These are phyloP conservation scores for Clarias fuscus DNA, from an alignment of 2,797 vertebrate genomes.

Conservation along the genomic window DNA sequence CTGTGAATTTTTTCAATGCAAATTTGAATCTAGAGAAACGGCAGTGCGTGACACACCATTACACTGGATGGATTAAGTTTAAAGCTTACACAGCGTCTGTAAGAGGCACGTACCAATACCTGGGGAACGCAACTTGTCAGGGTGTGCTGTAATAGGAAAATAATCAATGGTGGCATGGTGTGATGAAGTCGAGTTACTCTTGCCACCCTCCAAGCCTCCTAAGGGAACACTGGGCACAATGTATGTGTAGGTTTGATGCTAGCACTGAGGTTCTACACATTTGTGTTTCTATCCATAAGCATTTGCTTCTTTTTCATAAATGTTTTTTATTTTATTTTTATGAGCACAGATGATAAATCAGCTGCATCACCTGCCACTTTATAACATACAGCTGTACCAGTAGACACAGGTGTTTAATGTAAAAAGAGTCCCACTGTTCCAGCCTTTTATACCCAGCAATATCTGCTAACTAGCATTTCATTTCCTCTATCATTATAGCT, in stretches of 20 bases:
- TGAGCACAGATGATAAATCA: background rate
- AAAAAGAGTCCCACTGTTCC: background rate
- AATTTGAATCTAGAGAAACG: background rate
- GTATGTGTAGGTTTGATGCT: background rate
- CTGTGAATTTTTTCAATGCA: slow-evolving; percentile 25
- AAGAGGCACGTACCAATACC: background rate
- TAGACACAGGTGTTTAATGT: slow-evolving; percentile 6
- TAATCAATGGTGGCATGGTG: background rate
- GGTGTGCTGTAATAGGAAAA: background rate
- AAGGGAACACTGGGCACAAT: background rate
- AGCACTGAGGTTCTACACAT: background rate
- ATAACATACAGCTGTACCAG: background rate
- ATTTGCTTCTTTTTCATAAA: background rate
- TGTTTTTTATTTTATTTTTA: background rate
- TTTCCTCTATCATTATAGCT: background rate
- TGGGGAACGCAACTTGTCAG: background rate
- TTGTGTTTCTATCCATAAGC: slow-evolving; percentile 1
- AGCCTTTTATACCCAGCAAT: background rate
- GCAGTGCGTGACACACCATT: slow-evolving; percentile 7
- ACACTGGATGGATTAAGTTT: background rate
- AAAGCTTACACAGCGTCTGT: background rate
- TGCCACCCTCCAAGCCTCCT: background rate
- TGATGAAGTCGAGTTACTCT: background rate
- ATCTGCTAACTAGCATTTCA: slow-evolving; percentile 4
- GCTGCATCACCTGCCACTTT: background rate